A percentile compares a stretch with the other conserved stretches of the same genome.
These are phyloP conservation scores for Muricea muricata DNA, from an alignment of 92 coral and sea anemone species.

Conservation along the genomic window DNA sequence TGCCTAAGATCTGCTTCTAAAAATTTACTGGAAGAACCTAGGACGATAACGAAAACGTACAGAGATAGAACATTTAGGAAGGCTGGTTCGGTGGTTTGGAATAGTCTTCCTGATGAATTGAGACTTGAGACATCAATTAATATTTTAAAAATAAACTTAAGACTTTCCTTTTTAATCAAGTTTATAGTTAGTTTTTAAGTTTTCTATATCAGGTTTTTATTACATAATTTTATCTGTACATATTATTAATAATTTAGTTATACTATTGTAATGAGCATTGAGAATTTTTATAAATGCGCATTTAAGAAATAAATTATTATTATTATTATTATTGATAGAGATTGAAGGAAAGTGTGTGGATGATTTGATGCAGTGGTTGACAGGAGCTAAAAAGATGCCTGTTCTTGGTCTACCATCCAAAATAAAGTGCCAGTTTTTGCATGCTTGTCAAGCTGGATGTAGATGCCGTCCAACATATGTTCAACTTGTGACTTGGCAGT, in stretches of 20 bases:
- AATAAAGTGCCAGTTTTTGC: conserved; percentile 36
- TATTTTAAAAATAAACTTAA: conserved; percentile 46
- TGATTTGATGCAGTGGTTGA: conserved; percentile 23
- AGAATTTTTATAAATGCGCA: no score
- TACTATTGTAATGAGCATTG: no score
- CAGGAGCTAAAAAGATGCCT: conserved; percentile 21
- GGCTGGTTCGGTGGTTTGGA: conserved; percentile 12
- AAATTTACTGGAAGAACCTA: conserved; percentile 6
- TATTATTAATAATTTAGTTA: no score
- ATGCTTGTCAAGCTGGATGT: conserved; percentile 33
- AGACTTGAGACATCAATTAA: conserved; percentile 16
- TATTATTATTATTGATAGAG: no score
- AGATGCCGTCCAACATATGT: conserved; percentile 35
- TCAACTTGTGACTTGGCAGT: conserved; percentile 33
- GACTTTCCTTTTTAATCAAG: conserved; percentile 28
- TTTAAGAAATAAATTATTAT: no score
- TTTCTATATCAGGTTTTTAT: no score
- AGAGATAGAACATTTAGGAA: conserved; percentile 31
- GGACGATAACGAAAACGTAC: conserved; percentile 31
- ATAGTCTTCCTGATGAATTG: background rate
- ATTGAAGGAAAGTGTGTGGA: background rate
- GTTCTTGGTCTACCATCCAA: conserved; percentile 8
- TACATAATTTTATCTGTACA: no score
- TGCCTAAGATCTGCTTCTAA: conserved; percentile 36
- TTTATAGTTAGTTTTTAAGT: conserved; percentile 4